A percentile compares a stretch with the other conserved stretches of the same genome.
phyloP scores from a whole-genome alignment of 2,797 vertebrate genomes.

The Aldrovandia affinis region DNA sequence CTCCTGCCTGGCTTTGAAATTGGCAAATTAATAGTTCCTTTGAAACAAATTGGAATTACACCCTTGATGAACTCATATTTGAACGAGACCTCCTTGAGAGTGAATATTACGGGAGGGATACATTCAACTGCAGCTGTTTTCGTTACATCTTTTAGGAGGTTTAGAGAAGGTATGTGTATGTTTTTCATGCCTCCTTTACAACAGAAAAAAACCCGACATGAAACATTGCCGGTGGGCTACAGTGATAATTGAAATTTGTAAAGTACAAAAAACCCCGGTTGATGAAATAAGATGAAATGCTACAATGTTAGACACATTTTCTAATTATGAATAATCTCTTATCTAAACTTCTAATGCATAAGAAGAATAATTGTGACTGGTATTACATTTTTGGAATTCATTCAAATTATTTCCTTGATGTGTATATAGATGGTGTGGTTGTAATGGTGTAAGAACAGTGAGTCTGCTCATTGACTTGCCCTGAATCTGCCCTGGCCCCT shows the following conservation, averaged over 20 bases:
- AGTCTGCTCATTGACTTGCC: neutral
- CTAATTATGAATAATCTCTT: neutral
- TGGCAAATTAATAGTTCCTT: slow-evolving; percentile 92
- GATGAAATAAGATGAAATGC: neutral
- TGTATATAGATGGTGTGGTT: neutral
- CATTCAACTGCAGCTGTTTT: slow-evolving; percentile 69
- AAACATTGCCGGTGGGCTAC: slow-evolving; percentile 79
- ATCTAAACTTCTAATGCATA: neutral
- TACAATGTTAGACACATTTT: neutral
- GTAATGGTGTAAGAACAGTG: neutral
- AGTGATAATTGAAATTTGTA: slow-evolving; percentile 56
- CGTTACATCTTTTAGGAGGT: slow-evolving; percentile 51
- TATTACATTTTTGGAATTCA: neutral
- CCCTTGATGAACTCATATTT: slow-evolving; percentile 77
- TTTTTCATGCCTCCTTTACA: slow-evolving; percentile 67
- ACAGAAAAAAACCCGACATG: slow-evolving; percentile 47
- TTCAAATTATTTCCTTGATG: neutral
- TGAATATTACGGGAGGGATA: slow-evolving; percentile 37
- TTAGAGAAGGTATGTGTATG: neutral
- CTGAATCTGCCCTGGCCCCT: neutral
- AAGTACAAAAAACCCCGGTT: neutral
- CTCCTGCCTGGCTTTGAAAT: slow-evolving; percentile 86
- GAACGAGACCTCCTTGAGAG: slow-evolving; percentile 69
- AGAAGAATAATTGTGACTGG: neutral
- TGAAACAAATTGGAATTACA: slow-evolving; percentile 91